Conservation (phyloP, 1,140 invertebrate genomes). For the Drosophila ogumai region DNA sequence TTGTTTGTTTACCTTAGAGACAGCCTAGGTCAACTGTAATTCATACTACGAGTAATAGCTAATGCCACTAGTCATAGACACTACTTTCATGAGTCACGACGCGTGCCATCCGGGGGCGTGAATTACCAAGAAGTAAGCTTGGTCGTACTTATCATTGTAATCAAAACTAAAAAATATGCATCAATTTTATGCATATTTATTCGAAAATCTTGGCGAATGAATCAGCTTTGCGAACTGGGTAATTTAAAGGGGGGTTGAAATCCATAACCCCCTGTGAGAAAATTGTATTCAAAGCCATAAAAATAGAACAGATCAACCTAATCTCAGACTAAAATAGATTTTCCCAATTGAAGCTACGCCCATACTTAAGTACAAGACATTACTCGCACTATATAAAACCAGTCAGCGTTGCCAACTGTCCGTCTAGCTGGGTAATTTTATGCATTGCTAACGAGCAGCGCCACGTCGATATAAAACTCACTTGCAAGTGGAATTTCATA, state of each 20-base stretch:
- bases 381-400: conserved; percentile 10
- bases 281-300: conserved; percentile 11
- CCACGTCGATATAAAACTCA: conserved; percentile 60
- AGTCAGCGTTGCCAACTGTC: conserved; percentile 1
- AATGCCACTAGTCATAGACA: conserved; percentile 10
- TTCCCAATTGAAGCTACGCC: conserved; percentile 35
- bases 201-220: conserved; percentile 10
- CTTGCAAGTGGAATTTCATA: conserved; percentile 13
- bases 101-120: conserved; percentile 15
- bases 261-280: conserved; percentile 9
- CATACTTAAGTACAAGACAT: conserved; percentile 9
- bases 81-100: conserved; percentile 28
- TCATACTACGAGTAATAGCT: neutral
- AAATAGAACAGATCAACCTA: neutral
- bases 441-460: conserved; percentile 47
- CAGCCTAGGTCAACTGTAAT: conserved; percentile 12
- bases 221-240: conserved; percentile 15
- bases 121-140: conserved; percentile 18
- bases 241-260: neutral
- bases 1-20: conserved; percentile 26
- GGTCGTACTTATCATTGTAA: conserved; percentile 19
- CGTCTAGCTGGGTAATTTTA: conserved; percentile 59
- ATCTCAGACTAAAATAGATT: conserved; percentile 19
- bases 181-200: conserved; percentile 6
- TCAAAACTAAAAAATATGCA: neutral